phyloP scores from a whole-genome alignment of 2,113 vertebrate genomes.

The Chelonoidis abingdonii region DNA sequence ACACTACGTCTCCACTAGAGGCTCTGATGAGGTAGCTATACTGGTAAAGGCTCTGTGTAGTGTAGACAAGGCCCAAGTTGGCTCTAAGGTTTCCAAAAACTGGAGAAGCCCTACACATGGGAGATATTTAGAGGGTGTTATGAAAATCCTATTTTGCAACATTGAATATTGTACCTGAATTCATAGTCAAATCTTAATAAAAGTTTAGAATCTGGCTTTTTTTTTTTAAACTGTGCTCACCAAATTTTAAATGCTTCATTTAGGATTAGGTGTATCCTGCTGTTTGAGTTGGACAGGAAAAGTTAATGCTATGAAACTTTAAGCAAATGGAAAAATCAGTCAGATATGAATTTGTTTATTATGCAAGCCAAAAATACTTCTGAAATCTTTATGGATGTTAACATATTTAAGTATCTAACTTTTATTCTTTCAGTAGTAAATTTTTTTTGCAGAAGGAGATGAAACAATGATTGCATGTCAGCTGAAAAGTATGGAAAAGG shows the following conservation, averaged over 20 bases:
- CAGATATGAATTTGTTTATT: not conserved
- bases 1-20: no score
- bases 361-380: constrained; percentile 55
- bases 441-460: not conserved
- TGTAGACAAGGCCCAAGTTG: no score
- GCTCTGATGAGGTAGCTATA: no score
- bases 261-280: not conserved
- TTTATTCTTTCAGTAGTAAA: constrained; percentile 16
- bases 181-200: not conserved
- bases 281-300: not conserved
- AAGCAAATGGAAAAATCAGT: not conserved
- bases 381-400: constrained; percentile 66
- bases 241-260: not conserved
- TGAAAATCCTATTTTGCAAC: not conserved
- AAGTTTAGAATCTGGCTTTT: not conserved
- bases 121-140: no score
- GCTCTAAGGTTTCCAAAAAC: no score
- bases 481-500: constrained; percentile 53
- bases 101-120: no score
- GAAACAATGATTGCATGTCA: not conserved
- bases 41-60: no score
- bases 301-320: not conserved
- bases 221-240: not conserved
- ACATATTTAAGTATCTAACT: constrained; percentile 31
- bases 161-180: not conserved